phyloP scores from a whole-genome alignment of 2,797 vertebrate species.

The Leuciscus waleckii region DNA sequence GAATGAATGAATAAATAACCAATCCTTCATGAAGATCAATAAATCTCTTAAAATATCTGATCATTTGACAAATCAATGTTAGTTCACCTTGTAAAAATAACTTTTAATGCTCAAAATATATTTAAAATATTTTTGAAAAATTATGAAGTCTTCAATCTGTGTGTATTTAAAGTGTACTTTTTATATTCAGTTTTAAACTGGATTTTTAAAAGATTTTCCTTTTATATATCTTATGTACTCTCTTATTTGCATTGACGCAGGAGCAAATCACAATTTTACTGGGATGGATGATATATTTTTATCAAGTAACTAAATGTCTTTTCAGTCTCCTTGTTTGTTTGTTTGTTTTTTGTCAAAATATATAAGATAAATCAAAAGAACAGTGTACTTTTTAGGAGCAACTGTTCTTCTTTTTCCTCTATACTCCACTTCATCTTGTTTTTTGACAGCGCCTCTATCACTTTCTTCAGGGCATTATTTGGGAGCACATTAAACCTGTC shows the following conservation, averaged over 20 bases:
- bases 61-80: neutral
- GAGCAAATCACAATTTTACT: neutral
- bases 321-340: neutral
- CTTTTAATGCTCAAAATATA: neutral
- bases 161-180: neutral
- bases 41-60: neutral
- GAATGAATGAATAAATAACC: too few species aligned
- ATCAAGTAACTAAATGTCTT: constrained; percentile 6
- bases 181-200: too few species aligned
- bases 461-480: constrained; percentile 78
- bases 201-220: neutral
- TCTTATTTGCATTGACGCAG: neutral
- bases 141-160: neutral
- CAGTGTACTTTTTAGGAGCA: neutral
- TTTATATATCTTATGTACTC: neutral
- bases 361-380: neutral
- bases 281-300: neutral
- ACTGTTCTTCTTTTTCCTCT: constrained; percentile 67
- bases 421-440: constrained; percentile 31
- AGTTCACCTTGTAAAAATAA: neutral
- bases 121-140: neutral
- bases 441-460: constrained; percentile 68
- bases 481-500: constrained; percentile 76
- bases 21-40: neutral
- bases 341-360: neutral